These are phyloP conservation scores for Calyptomena viridis DNA, from an alignment of 2,113 vertebrate genomes.

Conservation along the genomic window DNA sequence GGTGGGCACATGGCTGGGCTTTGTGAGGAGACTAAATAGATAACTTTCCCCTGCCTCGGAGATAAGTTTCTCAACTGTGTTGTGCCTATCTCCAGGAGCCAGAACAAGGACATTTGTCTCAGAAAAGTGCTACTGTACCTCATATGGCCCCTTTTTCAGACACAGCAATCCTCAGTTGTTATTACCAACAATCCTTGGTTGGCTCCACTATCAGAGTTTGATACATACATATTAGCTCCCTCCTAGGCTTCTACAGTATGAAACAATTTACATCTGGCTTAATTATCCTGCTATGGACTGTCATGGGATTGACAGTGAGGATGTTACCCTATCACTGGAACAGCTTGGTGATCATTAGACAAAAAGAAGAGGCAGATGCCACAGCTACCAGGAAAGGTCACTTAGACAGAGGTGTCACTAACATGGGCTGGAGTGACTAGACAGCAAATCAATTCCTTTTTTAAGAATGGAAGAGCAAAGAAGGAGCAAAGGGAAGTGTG, in stretches of 20 bases:
- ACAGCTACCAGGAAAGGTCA: neutral
- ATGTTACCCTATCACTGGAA: neutral
- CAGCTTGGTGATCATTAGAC: neutral
- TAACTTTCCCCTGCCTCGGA: neutral
- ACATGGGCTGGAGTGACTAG: neutral
- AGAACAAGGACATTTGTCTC: neutral
- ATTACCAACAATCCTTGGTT: neutral
- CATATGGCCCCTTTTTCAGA: neutral
- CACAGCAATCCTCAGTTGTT: neutral
- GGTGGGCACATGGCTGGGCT: accelerated
- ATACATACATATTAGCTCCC: neutral
- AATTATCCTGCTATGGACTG: neutral
- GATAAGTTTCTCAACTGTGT: neutral
- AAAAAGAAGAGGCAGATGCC: neutral
- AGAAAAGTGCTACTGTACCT: neutral
- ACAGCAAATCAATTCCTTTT: neutral
- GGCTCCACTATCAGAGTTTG: neutral
- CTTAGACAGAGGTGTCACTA: no score
- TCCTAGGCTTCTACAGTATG: neutral
- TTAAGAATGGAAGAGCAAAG: neutral
- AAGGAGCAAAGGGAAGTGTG: neutral
- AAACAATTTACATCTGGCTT: neutral
- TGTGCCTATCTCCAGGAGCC: neutral
- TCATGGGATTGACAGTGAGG: neutral
- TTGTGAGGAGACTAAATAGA: neutral